Evolutionary conservation across 2,888 invertebrate species (phyloP).

Genomic region (Amblyjoppa proteus): DNA sequence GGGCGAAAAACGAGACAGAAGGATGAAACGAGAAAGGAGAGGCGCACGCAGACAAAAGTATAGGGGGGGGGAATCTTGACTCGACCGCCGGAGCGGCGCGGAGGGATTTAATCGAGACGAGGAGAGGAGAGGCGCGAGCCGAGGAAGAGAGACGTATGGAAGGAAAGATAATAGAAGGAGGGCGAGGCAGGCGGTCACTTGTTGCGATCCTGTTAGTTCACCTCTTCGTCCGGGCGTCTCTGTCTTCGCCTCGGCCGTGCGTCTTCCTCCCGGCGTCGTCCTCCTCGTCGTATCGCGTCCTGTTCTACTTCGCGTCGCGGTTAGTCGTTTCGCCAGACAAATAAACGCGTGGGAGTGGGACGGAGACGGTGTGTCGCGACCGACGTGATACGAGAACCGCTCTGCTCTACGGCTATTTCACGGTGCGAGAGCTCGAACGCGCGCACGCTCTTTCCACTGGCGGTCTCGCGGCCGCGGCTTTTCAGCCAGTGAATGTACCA

Average conservation of each 20-base stretch:
- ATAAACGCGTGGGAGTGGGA: slow-evolving; percentile 51
- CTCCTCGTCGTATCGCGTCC: slow-evolving; percentile 39
- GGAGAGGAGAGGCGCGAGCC: slow-evolving; percentile 47
- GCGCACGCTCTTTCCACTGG: slow-evolving; percentile 11
- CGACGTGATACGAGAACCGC: slow-evolving; percentile 36
- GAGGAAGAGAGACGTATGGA: slow-evolving; percentile 36
- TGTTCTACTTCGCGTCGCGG: slow-evolving; percentile 51
- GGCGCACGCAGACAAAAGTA: not conserved
- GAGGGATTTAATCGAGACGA: slow-evolving; percentile 49
- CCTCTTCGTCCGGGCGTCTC: slow-evolving; percentile 76
- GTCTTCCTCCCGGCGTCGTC: slow-evolving; percentile 48
- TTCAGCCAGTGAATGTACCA: not conserved
- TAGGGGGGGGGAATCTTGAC: slow-evolving; percentile 40
- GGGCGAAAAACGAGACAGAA: slow-evolving; percentile 5
- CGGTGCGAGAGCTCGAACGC: slow-evolving; percentile 34
- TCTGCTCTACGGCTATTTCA: slow-evolving; percentile 32
- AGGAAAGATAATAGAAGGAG: slow-evolving; percentile 78
- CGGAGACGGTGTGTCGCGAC: slow-evolving; percentile 22
- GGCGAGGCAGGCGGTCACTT: slow-evolving; percentile 81
- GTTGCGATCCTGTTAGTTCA: slow-evolving; percentile 83
- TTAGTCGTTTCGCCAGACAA: slow-evolving; percentile 51
- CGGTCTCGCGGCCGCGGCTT: not conserved
- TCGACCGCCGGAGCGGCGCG: slow-evolving; percentile 39
- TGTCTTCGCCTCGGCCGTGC: slow-evolving; percentile 55
- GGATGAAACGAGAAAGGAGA: slow-evolving; percentile 7